phyloP scores from a whole-genome alignment of 2,888 invertebrate species.

The Aleiodes alternator region DNA sequence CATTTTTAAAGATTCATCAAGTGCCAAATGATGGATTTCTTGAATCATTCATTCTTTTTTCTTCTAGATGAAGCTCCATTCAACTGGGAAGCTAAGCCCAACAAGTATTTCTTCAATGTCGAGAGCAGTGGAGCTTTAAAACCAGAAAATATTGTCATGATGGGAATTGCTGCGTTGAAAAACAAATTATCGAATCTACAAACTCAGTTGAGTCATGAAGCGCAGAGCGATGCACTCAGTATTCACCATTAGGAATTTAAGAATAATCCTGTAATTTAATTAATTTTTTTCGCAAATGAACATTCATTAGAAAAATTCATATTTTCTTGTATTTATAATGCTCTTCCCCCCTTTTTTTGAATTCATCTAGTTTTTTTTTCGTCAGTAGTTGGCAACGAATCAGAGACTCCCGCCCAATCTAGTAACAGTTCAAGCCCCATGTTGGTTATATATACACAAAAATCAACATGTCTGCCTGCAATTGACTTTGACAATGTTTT shows the following conservation, averaged over 20 bases:
- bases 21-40: neutral
- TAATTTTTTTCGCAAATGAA: neutral
- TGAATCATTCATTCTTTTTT: conserved; percentile 39
- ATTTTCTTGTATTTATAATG: too few relatives aligned
- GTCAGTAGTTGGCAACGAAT: neutral
- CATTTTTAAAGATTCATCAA: neutral
- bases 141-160: conserved; percentile 97
- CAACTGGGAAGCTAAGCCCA: conserved; percentile 96
- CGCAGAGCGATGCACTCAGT: conserved; percentile 88
- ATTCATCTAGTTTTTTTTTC: neutral
- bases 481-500: conserved; percentile 30
- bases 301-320: too few relatives aligned
- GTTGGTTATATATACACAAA: conserved; percentile 35
- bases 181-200: conserved; percentile 97
- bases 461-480: conserved; percentile 54
- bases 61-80: conserved; percentile 89
- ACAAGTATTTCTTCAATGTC: conserved; percentile 97
- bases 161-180: conserved; percentile 95
- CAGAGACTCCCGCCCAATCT: conserved; percentile 43
- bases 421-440: conserved; percentile 33
- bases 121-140: conserved; percentile 96
- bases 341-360: neutral
- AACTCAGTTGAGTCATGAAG: conserved; percentile 92
- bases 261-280: neutral
- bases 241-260: conserved; percentile 77